Percentiles rank a stretch among this genome's conserved stretches.
phyloP scores from a whole-genome alignment of 1,140 invertebrate species.

The Bombus balteatus region DNA sequence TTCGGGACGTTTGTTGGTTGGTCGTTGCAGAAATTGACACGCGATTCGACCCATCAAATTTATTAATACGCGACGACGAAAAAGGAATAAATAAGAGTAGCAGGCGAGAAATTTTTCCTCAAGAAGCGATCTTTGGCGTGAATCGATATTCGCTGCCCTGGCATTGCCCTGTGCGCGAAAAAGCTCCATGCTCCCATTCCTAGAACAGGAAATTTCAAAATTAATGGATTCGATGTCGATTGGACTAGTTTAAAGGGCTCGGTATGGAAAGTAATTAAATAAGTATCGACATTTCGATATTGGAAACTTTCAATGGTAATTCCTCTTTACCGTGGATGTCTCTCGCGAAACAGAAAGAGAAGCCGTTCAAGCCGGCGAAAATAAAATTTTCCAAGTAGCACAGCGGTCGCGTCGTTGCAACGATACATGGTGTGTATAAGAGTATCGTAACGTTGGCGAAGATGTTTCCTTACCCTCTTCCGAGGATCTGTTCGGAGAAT shows the following conservation, averaged over 20 bases:
- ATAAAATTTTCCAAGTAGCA: background rate
- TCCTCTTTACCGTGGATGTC: background rate
- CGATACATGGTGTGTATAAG: background rate
- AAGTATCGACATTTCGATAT: background rate
- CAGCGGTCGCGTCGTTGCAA: background rate
- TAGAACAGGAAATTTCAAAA: background rate
- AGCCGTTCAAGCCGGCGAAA: background rate
- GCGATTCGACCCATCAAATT: too few species aligned
- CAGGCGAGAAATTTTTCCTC: too few species aligned
- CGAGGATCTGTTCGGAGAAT: background rate
- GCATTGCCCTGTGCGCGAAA: too few species aligned
- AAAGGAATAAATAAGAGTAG: too few species aligned
- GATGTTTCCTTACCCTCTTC: background rate
- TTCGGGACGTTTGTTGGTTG: too few species aligned
- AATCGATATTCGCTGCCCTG: too few species aligned
- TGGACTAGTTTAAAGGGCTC: background rate
- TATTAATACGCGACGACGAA: too few species aligned
- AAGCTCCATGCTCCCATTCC: too few species aligned
- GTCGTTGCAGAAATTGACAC: too few species aligned
- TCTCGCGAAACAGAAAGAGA: background rate
- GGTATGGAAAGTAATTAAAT: too few species aligned
- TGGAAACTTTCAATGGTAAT: background rate
- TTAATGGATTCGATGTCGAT: background rate
- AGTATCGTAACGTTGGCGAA: background rate
- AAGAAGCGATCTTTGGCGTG: too few species aligned